These are phyloP conservation scores for Helobdella robusta DNA, from an alignment of 2,888 invertebrate genomes.

Conservation along the genomic window DNA sequence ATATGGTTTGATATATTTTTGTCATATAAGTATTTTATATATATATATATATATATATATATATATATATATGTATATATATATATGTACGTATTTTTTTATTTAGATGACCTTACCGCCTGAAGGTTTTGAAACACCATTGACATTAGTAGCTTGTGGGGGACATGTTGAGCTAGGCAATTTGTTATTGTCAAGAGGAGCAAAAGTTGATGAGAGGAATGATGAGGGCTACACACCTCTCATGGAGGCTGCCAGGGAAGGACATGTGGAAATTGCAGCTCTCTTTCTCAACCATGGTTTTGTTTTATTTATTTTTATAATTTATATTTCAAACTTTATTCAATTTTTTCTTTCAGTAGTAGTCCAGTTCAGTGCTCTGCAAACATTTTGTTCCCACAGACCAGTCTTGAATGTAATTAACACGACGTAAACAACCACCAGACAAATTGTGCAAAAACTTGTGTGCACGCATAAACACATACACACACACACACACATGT, in stretches of 20 bases:
- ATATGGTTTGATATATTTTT: not conserved
- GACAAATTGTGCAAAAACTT: too few species aligned
- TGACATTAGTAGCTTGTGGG: constrained; percentile 94
- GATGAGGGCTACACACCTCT: constrained; percentile 98
- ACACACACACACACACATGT: too few species aligned
- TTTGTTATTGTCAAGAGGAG: constrained; percentile 86
- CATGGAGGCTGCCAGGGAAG: constrained; percentile 97
- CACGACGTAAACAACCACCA: too few species aligned
- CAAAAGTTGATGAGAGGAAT: constrained; percentile 96
- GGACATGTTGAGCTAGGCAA: constrained; percentile 94
- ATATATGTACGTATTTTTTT: not conserved
- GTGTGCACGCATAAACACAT: too few species aligned
- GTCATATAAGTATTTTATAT: not conserved
- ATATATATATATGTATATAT: not conserved
- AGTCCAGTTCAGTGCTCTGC: not conserved
- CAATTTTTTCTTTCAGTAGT: not conserved
- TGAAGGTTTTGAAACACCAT: constrained; percentile 95
- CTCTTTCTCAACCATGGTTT: constrained; percentile 81
- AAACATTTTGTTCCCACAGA: not conserved
- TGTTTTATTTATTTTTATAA: constrained; percentile 29
- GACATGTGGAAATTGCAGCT: constrained; percentile 88
- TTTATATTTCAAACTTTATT: not conserved
- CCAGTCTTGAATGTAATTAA: too few species aligned
- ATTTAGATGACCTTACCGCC: constrained; percentile 85
- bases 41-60: not conserved